phyloP scores from a whole-genome alignment of 2,113 vertebrate species.

The Plestiodon gilberti region DNA sequence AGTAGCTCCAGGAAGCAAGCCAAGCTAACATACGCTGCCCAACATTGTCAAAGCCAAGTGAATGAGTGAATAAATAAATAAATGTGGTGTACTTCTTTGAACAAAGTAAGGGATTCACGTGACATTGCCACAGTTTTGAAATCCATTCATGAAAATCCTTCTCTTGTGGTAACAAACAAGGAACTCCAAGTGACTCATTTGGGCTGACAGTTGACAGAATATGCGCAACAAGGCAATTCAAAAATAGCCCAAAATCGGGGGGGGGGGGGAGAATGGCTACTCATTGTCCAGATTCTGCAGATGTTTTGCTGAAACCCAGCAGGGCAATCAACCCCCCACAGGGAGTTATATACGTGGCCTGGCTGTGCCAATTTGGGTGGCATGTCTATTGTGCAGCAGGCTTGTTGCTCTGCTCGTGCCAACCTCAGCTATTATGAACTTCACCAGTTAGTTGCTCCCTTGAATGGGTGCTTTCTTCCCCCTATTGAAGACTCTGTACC shows the following conservation, averaged over 20 bases:
- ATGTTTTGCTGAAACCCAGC: neutral
- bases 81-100: neutral
- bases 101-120: neutral
- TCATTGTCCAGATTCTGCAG: neutral
- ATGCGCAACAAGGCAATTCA: neutral
- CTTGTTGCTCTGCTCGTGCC: neutral
- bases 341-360: neutral
- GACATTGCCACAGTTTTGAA: neutral
- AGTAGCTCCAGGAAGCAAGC: neutral
- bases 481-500: neutral
- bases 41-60: neutral
- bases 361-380: rapidly evolving
- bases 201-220: neutral
- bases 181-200: conserved; percentile 23
- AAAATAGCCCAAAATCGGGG: neutral
- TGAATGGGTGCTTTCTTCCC: neutral
- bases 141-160: conserved; percentile 26
- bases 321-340: rapidly evolving
- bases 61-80: neutral
- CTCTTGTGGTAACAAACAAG: neutral
- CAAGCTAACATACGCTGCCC: neutral
- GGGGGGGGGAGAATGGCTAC: neutral
- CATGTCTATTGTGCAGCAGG: neutral
- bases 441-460: neutral
- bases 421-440: neutral